Evolutionary conservation across 2,113 vertebrate genomes (phyloP), one percentile per base, ranked within the genome.

Genomic region (Fulmarus glacialis): DNA sequence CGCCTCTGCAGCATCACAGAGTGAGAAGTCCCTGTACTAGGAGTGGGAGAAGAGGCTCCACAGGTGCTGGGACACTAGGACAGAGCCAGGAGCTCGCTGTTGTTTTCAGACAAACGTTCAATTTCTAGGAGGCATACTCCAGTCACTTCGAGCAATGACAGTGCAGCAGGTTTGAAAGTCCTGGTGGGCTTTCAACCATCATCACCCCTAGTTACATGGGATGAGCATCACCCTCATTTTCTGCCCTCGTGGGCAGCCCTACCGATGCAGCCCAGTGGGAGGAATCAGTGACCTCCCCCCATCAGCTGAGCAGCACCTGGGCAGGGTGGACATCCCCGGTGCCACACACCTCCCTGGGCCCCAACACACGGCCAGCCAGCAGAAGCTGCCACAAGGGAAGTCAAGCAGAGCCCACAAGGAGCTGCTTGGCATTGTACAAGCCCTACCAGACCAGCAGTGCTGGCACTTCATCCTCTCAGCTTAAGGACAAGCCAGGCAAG

Each of bases 241-340:
- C 63, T 63, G 16, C 34, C 21, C 43, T 55, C 0, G 0, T 38
- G 23, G 48, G n/a, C 53, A 80, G 19, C 22, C 52, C 42, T 27
- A 30, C 8, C 24, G 27, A 15, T 0, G 0, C 50, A 56, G 21
- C 8, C 43, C 42, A 10, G 21, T 9, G 15, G 13, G n/a, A 86
- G 26, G 20, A 85, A 87, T 2, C 4, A 6, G 40, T 45, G 29
- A 60, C 32, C 20, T 48, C 24, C 6, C 9, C 4, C 7, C 22
- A 34, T 15, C 5, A 2, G 20, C 26, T 52, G 40, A 63, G 32
- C 23, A 62, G n/a, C 21, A 38, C 27, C 53, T 63, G 63, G 20
- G 50, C 11, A 47, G 29, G 11, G 6, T 7, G 4, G 30, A 24
- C 19, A 42, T 34, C 6, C 34, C 36, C 2, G 0, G 30, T 32